Evolutionary conservation across 2,113 vertebrate genomes (phyloP).

Genomic region (Meleagris gallopavo): DNA sequence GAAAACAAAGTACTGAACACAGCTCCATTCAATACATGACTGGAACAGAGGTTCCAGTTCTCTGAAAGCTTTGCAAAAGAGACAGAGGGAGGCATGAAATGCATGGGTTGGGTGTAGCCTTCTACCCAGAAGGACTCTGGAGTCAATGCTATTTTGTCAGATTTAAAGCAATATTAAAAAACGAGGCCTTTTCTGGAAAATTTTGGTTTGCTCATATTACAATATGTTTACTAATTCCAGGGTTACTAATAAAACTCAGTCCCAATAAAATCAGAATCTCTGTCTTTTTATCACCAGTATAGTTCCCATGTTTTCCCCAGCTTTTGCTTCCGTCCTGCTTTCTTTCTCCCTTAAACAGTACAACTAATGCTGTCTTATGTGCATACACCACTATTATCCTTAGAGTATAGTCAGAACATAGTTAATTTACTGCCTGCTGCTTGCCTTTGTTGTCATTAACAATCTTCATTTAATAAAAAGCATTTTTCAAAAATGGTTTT

Average conservation of each 20-base stretch:
- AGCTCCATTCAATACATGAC: background rate
- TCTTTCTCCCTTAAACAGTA: constrained; percentile 37
- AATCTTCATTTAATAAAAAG: constrained; percentile 53
- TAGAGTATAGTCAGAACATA: background rate
- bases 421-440: constrained; percentile 29
- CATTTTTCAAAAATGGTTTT: constrained; percentile 51
- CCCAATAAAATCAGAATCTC: background rate
- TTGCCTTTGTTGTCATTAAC: constrained; percentile 56
- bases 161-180: background rate
- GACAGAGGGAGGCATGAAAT: background rate
- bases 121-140: background rate
- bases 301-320: background rate
- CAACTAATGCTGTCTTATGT: background rate
- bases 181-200: background rate
- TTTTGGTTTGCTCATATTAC: background rate
- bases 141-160: background rate
- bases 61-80: background rate
- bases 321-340: constrained; percentile 16
- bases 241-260: background rate
- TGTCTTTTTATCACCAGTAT: background rate
- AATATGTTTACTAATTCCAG: background rate
- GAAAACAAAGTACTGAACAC: background rate
- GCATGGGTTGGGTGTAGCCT: background rate
- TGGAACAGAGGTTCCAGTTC: background rate
- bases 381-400: background rate